Evolutionary conservation across 2,113 vertebrate species (phyloP).

Genomic region (Agapornis roseicollis): DNA sequence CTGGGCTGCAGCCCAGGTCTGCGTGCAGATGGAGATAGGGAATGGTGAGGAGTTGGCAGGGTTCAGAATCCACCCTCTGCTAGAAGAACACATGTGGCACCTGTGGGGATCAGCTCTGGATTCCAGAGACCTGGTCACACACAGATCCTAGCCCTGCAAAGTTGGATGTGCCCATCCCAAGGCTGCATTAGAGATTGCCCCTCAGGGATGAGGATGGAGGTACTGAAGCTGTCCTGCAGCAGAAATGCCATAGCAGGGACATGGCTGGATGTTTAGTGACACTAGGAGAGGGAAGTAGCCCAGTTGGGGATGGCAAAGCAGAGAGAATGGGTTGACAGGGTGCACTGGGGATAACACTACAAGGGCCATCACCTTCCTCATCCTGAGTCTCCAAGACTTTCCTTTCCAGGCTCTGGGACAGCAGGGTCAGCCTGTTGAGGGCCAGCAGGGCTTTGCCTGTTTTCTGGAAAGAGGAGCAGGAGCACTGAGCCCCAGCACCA

Average conservation of each 20-base stretch:
- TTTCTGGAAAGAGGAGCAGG: conserved; percentile 72
- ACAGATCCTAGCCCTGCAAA: not conserved
- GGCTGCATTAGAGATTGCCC: not conserved
- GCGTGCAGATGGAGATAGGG: not conserved
- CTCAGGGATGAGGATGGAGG: not conserved
- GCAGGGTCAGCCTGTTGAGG: conserved; percentile 80
- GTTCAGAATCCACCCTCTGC: not conserved
- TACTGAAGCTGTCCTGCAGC: not conserved
- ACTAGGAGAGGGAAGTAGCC: not conserved
- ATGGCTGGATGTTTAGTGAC: accelerated
- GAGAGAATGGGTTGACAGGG: not conserved
- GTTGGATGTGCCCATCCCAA: accelerated
- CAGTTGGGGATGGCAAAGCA: not conserved
- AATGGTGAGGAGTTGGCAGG: not conserved
- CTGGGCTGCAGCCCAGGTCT: conserved; percentile 68
- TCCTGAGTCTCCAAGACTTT: conserved; percentile 43
- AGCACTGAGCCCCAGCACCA: not conserved
- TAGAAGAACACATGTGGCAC: not conserved
- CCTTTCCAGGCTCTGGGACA: conserved; percentile 73
- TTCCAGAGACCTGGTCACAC: too few species aligned
- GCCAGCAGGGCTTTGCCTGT: conserved; percentile 86
- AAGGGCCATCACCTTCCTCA: conserved; percentile 29
- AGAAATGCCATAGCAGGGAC: not conserved
- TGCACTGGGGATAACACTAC: accelerated
- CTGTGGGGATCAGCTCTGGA: not conserved